Conservation (phyloP, 2,888 invertebrate genomes). For the Trissolcus brochymenae region DNA sequence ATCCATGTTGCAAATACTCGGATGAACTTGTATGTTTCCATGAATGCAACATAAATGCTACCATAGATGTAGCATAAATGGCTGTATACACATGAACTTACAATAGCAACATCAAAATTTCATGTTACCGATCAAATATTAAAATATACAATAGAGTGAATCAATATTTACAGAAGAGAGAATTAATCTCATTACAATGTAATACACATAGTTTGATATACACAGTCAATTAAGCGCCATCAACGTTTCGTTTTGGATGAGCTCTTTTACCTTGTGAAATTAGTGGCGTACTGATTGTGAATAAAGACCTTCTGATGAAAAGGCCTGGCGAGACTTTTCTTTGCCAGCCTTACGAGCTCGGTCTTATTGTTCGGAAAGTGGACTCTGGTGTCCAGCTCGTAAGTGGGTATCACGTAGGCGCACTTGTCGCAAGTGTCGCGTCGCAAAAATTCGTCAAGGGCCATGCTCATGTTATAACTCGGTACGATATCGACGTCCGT, state of each 20-base stretch:
- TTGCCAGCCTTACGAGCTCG: conserved; percentile 85
- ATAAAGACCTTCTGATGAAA: conserved; percentile 95
- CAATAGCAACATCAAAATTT: too few relatives aligned
- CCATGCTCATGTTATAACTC: conserved; percentile 82
- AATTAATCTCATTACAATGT: too few relatives aligned
- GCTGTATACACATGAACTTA: too few relatives aligned
- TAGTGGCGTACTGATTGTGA: conserved; percentile 94
- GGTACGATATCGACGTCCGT: conserved; percentile 94
- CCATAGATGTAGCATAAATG: too few relatives aligned
- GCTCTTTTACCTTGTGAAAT: conserved; percentile 82
- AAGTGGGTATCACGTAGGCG: conserved; percentile 93
- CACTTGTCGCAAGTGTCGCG: conserved; percentile 81
- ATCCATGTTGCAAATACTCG: too few relatives aligned
- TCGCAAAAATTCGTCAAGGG: conserved; percentile 83
- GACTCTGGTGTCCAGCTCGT: conserved; percentile 88
- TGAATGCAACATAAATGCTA: too few relatives aligned
- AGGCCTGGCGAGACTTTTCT: conserved; percentile 88
- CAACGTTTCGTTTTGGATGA: neutral
- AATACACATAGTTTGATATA: too few relatives aligned
- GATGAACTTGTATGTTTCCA: too few relatives aligned
- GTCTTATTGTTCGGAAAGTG: conserved; percentile 89
- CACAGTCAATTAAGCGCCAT: neutral
- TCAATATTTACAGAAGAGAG: too few relatives aligned
- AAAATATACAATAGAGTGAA: too few relatives aligned
- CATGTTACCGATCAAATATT: too few relatives aligned